Evolutionary conservation across 2,113 vertebrate genomes (phyloP).

Genomic region (Seriola quinqueradiata): DNA sequence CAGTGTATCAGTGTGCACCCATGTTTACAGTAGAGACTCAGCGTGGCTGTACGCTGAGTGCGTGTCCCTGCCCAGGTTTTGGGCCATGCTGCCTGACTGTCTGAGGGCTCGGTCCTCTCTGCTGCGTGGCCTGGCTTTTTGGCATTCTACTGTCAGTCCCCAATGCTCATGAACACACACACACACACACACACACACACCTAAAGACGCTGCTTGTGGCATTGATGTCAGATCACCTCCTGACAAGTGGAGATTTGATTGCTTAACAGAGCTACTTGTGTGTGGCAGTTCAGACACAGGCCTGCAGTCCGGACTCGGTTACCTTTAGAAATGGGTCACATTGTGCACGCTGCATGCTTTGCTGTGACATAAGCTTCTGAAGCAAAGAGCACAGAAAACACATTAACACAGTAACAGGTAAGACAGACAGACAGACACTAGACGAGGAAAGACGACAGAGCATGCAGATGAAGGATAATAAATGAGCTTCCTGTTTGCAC

Average conservation of each 20-base stretch:
- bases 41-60: background rate
- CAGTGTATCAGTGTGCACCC: conserved; percentile 4
- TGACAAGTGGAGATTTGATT: conserved; percentile 8
- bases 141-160: background rate
- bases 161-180: background rate
- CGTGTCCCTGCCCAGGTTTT: background rate
- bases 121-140: conserved; percentile 12
- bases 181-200: conserved; percentile 14
- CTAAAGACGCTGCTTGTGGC: background rate
- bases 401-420: background rate
- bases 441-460: background rate
- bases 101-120: background rate
- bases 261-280: background rate
- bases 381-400: conserved; percentile 1
- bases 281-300: background rate
- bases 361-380: conserved; percentile 5
- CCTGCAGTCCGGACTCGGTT: conserved; percentile 18
- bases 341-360: conserved; percentile 13
- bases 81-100: background rate
- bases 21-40: background rate
- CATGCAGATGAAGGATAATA: conserved; percentile 2
- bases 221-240: background rate
- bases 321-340: conserved; percentile 35
- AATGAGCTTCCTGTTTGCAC: conserved; percentile 22
- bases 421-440: background rate